A percentile compares a stretch with the other conserved stretches of the same genome.
Evolutionary conservation across 2,113 vertebrate species (phyloP).

Genomic region (Aviceda subcristata): DNA sequence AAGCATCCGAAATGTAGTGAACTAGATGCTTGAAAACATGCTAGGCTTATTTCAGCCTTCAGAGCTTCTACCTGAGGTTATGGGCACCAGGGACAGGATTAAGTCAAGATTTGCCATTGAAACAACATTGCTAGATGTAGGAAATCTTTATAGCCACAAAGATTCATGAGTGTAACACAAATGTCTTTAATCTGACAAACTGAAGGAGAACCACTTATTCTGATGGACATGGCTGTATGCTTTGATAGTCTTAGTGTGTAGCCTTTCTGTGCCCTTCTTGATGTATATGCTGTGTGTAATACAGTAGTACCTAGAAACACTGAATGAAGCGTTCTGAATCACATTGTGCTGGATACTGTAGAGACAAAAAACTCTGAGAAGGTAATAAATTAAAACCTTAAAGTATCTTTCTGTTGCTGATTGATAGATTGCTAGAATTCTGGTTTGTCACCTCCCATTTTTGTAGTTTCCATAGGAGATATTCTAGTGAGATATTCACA

Average conservation of each 20-base stretch:
- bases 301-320: background rate
- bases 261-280: background rate
- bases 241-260: background rate
- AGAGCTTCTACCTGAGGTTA: background rate
- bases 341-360: background rate
- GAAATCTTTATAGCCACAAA: background rate
- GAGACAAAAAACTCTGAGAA: background rate
- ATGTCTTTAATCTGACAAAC: background rate
- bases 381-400: background rate
- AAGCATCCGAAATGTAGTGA: background rate
- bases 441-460: background rate
- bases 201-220: background rate
- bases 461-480: background rate
- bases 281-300: background rate
- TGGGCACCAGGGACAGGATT: background rate
- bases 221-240: background rate
- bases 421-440: background rate
- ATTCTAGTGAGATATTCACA: background rate
- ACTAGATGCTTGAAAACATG: background rate
- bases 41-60: background rate
- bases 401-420: background rate
- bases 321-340: fast-evolving
- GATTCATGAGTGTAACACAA: background rate
- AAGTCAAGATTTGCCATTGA: background rate
- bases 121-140: background rate